Base-by-base conservation (phyloP, 1,140 invertebrate species). In the Maconellicoccus hirsutus region DNA sequence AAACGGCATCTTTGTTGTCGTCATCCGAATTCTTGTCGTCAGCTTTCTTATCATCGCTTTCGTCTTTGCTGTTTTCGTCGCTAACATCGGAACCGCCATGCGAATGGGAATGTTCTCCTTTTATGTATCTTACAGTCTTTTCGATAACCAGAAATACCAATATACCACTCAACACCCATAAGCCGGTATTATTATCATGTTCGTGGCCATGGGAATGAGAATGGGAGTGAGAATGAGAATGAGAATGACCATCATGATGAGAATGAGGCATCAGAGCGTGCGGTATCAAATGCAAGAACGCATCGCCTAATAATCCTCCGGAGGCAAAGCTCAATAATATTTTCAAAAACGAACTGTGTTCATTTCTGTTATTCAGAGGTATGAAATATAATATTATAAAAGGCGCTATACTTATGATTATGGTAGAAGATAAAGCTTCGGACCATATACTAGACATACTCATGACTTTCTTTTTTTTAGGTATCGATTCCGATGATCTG, bases 251-350 rank as follows among this genome's bases (percentile, higher is more conserved):
- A 33, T 79, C 78, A 26, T 78, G 77, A 76, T 81, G 82, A n/a
- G 77, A 76, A 72, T 86, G 84, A 7, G 88, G 84, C 42, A 86
- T 81, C 1, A 96, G 83, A 19, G 95, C 93, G 83, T 98, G 95
- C 38, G 96, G 96, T 78, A 98, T 98, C 25, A 98, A 81, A 83
- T 98, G 96, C 1, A 98, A 81, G 81, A 98, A 98, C 4, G 96
- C 94, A 84, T 98, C 96, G 8, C 95, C 96, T 1, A 98, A 81
- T 12, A 98, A 81, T 72, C 95, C 94, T 69, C 96, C 96, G 6
- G 94, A 95, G 7, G 94, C 95, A 83, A 98, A 98, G 72, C 91
- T 93, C 19, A 98, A 80, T 16, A 98, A 80, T 42, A 97, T 84
- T 80, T 96, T 97, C 12, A 98, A 79, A 23, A 94, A 79, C 0